Evolutionary conservation across 2,113 vertebrate genomes (phyloP), one percentile per base, ranked within the genome.

Genomic region (Xerus inauris): DNA sequence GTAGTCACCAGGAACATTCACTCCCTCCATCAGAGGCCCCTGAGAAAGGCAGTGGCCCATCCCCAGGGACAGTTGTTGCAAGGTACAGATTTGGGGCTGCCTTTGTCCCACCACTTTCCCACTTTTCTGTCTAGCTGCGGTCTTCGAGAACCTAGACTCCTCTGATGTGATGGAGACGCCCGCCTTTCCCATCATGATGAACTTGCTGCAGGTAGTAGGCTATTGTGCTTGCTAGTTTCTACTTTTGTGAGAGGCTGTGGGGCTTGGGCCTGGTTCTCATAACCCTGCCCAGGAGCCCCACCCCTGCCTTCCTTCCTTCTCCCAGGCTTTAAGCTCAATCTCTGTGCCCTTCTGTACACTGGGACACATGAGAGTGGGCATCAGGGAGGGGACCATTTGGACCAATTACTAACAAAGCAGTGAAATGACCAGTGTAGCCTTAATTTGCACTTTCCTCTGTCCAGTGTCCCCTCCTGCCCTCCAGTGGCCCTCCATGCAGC

Each of bases 111-210:
- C 20, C 1, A 1, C 35, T 20, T 62, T 14, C 17, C 81, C 57
- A 42, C 47, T 72, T 38, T 13, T 49, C 49, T 51, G 13, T 94
- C 87, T 97, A 99, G 99, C 98, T 69, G 99, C 98, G 0, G 98
- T 99, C 62, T 98, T 98, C 0, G 99, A 99, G 81, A 99, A 99
- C 97, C 87, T 99, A 97, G 99, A 99, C 88, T 99, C 98, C 90
- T 99, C 99, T 5, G 98, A 99, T 0, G 96, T 99, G 81, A 88
- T 93, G 72, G 97, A 98, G 35, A 99, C 99, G 0, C 77, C 97
- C 2, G 97, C 99, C 98, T 99, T 99, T 80, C 98, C 98, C 65
- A 98, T 98, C 0, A 98, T 98, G 47, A 97, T 98, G 90, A 98
- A 99, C 95, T 91, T 99, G 73, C 97, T 99, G 49, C 99, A 99